Evolutionary conservation across 2,797 vertebrate species (phyloP), one percentile per base, ranked within the genome.

Genomic region (Sandelia bainsii): DNA sequence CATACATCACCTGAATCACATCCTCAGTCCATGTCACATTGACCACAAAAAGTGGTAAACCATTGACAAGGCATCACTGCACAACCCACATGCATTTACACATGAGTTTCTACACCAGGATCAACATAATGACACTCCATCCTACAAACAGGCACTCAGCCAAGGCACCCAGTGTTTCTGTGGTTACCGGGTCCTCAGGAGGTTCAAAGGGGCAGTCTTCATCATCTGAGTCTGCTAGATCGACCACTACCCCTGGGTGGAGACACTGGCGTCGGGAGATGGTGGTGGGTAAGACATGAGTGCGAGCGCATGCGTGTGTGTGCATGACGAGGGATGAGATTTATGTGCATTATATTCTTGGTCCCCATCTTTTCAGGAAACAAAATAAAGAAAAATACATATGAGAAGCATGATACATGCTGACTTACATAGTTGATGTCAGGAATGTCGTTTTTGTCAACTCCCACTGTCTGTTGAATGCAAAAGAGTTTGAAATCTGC

Each of bases 381-480:
- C n/a, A 25, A 34, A 61, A 3, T 42, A 25, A 63, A 53, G 32
- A 19, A 17, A 45, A 42, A n/a, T n/a, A n/a, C 39, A 19, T 5
- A 12, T 6, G 3, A 39, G 17, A 16, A 0, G 0, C 8, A 27
- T 9, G 0, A 34, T 23, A 3, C 52, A 29, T 42, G 34, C 29
- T 66, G 59, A 93, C 96, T 96, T 94, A 99, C 98, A 89, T 99
- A 99, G 51, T 98, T 97, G 87, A 99, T 97, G 91, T 99, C 98
- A 72, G 98, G 98, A 87, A 99, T 99, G 91, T 99, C 98, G 9
- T 98, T 98, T 95, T 99, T 99, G 84, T 99, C 98, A 81, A 99
- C 98, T 87, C 98, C 98, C 85, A 99, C 95, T 93, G 98, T 98
- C 98, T 99, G 95, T 89, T 75, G 75, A 90, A 81, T 25, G 27